Evolutionary conservation across 2,113 vertebrate species (phyloP), one percentile per base, ranked within the genome.

Genomic region (Tylochromis polylepis): DNA sequence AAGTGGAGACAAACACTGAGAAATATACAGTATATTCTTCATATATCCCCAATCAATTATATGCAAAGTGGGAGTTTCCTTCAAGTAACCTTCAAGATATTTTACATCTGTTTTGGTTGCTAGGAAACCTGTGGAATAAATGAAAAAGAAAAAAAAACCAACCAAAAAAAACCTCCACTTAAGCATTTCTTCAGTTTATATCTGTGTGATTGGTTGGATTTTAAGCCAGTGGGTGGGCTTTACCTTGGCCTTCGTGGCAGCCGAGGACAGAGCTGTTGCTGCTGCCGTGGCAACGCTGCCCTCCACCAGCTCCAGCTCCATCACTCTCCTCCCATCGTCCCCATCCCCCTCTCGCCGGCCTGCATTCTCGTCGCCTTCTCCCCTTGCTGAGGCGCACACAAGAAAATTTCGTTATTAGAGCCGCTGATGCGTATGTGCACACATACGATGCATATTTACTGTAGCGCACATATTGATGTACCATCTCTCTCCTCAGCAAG

Each of bases 171-270:
- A 4, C 8, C 27, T 34, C 31, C 8, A 36, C 41, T 58, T 24
- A 77, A 82, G 79, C 31, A 34, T 51, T 51, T 36, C 83, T 70
- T 81, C 29, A 51, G 9, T n/a, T 31, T 20, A 20, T 9, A 1
- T 9, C 31, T 24, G 29, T 59, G 31, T 4, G 56, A 88, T 53
- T 86, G 81, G 59, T 82, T 87, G 51, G 38, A 65, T 79, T 29
- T 67, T 24, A 62, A 56, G 12, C 3, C 12, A 10, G 46, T 12
- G 65, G 59, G 55, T 1, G 31, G 49, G 82, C n/a, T 95, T 93
- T 94, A 99, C 99, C 97, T 99, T 99, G 89, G 99, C 98, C 95
- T 99, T 99, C 86, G 98, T 98, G 70, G 99, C 98, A 81, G 99
- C 99, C 4, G 99, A 99, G 59, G 97, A 96, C 8, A 99, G 92